Conservation (phyloP, 2,113 vertebrate species). For the Passerina amoena region DNA sequence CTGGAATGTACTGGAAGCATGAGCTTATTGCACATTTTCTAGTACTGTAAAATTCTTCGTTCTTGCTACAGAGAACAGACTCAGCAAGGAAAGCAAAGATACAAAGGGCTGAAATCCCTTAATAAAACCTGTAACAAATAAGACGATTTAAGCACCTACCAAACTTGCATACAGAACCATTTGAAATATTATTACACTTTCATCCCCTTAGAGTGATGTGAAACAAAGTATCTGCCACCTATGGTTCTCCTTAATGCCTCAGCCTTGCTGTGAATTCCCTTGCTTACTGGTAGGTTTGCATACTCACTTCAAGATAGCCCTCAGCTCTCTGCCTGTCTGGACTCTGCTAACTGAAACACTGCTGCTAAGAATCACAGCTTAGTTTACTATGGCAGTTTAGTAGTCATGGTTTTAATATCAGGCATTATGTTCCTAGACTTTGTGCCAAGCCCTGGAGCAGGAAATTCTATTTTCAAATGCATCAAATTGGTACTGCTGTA, state of each 20-base stretch:
- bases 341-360: background rate
- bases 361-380: background rate
- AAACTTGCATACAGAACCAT: background rate
- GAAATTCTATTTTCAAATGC: constrained; percentile 23
- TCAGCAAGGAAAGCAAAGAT: background rate
- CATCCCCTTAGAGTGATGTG: background rate
- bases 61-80: background rate
- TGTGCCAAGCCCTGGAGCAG: background rate
- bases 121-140: background rate
- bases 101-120: background rate
- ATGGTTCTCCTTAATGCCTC: background rate
- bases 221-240: background rate
- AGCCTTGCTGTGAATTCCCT: background rate
- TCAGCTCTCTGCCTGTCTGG: background rate
- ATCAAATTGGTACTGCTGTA: background rate
- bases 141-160: background rate
- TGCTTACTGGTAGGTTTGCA: background rate
- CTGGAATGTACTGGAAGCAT: background rate
- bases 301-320: background rate
- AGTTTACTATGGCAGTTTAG: background rate
- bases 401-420: background rate
- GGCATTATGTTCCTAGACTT: background rate
- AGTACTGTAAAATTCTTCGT: background rate
- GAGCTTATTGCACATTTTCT: background rate
- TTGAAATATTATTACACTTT: background rate